Evolutionary conservation across 2,113 vertebrate genomes (phyloP).

Genomic region (Lucifuga dentata): DNA sequence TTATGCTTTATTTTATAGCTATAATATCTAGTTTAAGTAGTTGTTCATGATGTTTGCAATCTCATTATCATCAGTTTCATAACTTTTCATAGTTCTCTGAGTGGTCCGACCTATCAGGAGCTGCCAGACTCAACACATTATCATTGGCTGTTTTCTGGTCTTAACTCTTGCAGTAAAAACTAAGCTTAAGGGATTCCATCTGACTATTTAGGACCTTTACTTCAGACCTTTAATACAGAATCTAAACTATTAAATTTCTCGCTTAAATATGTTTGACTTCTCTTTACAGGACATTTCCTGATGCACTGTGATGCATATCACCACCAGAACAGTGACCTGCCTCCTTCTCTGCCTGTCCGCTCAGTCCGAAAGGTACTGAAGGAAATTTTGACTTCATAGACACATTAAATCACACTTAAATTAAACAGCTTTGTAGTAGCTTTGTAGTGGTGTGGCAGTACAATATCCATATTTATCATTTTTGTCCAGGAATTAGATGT

Average conservation of each 20-base stretch:
- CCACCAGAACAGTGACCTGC: constrained; percentile 90
- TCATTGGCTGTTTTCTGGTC: neutral
- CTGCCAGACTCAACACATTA: neutral
- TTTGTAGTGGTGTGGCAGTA: no score
- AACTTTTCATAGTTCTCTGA: no score
- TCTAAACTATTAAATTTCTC: no score
- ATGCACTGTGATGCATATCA: constrained; percentile 96
- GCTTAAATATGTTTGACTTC: constrained; percentile 3
- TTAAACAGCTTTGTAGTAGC: neutral
- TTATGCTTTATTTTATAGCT: no score
- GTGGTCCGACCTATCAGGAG: no score
- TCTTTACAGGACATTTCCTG: constrained; percentile 89
- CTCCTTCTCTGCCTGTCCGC: constrained; percentile 91
- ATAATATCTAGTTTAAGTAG: no score
- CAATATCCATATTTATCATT: neutral
- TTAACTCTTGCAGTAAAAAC: neutral
- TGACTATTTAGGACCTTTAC: neutral
- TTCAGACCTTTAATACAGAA: neutral
- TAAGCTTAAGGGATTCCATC: neutral
- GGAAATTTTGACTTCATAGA: neutral
- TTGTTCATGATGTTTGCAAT: no score
- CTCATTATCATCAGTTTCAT: no score
- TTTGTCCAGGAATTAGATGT: neutral
- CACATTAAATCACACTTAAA: neutral
- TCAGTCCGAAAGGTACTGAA: constrained; percentile 89